phyloP scores from a whole-genome alignment of 2,797 vertebrate genomes.

The Sparus aurata region DNA sequence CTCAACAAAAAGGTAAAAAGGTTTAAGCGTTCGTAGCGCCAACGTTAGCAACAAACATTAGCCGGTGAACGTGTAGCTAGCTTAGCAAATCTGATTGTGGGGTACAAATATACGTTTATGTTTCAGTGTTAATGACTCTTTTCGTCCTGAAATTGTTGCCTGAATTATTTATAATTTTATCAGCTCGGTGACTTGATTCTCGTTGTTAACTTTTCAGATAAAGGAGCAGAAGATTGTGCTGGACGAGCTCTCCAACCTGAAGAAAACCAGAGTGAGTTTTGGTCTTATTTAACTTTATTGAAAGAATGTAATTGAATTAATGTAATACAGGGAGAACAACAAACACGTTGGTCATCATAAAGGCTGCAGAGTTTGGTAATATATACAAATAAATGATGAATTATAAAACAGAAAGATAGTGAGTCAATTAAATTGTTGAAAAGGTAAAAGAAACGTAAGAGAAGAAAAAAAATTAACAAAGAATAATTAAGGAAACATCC shows the following conservation, averaged over 20 bases:
- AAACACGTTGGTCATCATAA: too few species aligned
- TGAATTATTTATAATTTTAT: background rate
- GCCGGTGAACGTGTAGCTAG: background rate
- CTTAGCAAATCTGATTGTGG: background rate
- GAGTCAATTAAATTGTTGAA: too few species aligned
- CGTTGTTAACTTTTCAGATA: slow-evolving; percentile 82
- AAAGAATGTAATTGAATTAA: too few species aligned
- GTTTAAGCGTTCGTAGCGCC: background rate
- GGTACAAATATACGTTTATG: too few species aligned
- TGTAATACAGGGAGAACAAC: too few species aligned
- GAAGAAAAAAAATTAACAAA: too few species aligned
- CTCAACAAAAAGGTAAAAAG: slow-evolving; percentile 81
- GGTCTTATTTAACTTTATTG: too few species aligned
- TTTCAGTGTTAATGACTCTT: background rate
- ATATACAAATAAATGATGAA: too few species aligned
- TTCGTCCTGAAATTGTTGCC: background rate
- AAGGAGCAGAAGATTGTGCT: slow-evolving; percentile 93
- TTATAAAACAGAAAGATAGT: too few species aligned
- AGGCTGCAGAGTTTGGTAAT: too few species aligned
- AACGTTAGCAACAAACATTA: background rate
- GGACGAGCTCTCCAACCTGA: slow-evolving; percentile 95
- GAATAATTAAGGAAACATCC: background rate
- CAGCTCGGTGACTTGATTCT: background rate
- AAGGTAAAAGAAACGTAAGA: too few species aligned
- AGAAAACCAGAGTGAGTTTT: slow-evolving; percentile 90